A percentile compares a stretch with the other conserved stretches of the same genome.
phyloP scores from a whole-genome alignment of 2,113 vertebrate genomes.

The Trichechus manatus region DNA sequence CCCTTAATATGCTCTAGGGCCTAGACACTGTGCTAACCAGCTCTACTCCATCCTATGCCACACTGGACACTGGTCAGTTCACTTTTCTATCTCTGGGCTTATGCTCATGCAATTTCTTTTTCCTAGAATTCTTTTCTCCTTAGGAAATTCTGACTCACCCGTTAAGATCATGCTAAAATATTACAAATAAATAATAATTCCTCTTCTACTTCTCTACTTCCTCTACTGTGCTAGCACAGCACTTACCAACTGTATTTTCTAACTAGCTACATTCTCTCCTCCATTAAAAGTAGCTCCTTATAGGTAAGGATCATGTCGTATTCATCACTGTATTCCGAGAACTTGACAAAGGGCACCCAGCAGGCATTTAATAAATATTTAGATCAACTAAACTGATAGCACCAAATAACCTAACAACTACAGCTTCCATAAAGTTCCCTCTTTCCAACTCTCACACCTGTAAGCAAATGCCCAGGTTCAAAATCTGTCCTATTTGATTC shows the following conservation, averaged over 20 bases:
- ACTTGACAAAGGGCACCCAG: not conserved
- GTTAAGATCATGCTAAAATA: not conserved
- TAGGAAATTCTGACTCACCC: conserved; percentile 24
- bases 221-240: not conserved
- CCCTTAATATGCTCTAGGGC: not conserved
- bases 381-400: not conserved
- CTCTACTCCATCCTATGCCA: not conserved
- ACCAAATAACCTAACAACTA: not conserved
- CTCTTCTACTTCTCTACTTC: not conserved
- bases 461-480: conserved; percentile 3
- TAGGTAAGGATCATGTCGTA: not conserved
- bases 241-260: not conserved
- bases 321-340: not conserved
- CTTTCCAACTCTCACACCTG: not conserved
- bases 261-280: not conserved
- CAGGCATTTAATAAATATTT: conserved; percentile 16
- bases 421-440: not conserved
- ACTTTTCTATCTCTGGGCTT: conserved; percentile 2
- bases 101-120: conserved; percentile 39
- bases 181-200: not conserved
- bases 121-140: not conserved
- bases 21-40: not conserved
- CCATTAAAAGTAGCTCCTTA: not conserved
- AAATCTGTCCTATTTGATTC: not conserved
- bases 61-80: not conserved